Evolutionary conservation across 1,140 invertebrate species (phyloP), one percentile per base, ranked within the genome.

Genomic region (Pseudachorutes palmiensis): DNA sequence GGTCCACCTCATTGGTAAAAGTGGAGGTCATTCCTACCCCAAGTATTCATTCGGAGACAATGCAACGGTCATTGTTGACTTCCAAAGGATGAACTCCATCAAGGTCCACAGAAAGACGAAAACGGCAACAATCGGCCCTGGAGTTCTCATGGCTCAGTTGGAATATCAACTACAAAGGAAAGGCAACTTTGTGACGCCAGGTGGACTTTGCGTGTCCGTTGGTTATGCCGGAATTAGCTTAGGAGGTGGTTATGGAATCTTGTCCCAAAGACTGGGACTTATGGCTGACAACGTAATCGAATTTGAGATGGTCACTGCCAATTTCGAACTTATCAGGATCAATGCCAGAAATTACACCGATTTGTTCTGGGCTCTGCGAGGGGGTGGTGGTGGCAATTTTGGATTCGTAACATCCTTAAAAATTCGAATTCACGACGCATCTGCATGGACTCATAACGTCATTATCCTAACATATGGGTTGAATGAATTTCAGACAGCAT

Each of bases 351-450:
- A 12, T 2, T 14, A 48, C 24, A 19, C 62, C 14, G 45, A 49
- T 33, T 30, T 64, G 62, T 49, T 59, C 28, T 64, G 31, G 31
- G 62, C 62, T 16, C 62, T 64, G 16, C 62, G 62, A 9, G 62
- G 62, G 2, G 33, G 2, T 14, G 62, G 62, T 19, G 31, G 33
- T 28, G 62, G 62, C 16, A 59, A 59, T 29, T 59, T 64, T 48
- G 62, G 62, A 49, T 58, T 64, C 48, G 45, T 64, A 22, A 64
- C 62, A 16, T 2, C 16, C 3, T 28, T 59, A 2, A 64, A 64
- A 45, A 9, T 64, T 22, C 30, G 28, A 24, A 24, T 30, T 16
- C 30, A 31, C 32, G 14, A n/a, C 3, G 28, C 60, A 5, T 5
- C 55, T 5, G 55, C 9, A 5, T 22, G 5, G 22, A 5, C 5